Percentiles rank a stretch among this genome's conserved stretches.
These are phyloP conservation scores for Therioaphis trifolii DNA, from an alignment of 2,888 invertebrate genomes.

Conservation along the genomic window DNA sequence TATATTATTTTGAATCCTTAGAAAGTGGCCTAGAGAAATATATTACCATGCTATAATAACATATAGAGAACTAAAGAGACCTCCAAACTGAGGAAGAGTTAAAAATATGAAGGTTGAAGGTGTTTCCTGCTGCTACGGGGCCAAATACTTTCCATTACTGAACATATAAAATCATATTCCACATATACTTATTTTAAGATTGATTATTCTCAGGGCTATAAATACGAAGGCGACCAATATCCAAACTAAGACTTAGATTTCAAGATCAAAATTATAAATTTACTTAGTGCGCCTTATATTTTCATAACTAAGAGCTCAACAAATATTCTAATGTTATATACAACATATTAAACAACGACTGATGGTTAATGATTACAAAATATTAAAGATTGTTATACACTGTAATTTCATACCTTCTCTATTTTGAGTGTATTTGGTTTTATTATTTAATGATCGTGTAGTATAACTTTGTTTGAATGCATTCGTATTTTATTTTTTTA, in stretches of 20 bases:
- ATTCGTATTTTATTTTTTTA: too few relatives aligned
- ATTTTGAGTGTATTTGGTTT: not conserved
- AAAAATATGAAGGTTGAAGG: conserved; percentile 60
- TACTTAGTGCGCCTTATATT: not conserved
- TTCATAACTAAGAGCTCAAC: not conserved
- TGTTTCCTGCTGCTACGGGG: conserved; percentile 61
- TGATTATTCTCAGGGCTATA: conserved; percentile 58
- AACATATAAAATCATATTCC: conserved; percentile 29
- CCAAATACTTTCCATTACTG: conserved; percentile 54
- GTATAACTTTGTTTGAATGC: too few relatives aligned
- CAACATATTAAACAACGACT: not conserved
- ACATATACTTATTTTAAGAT: conserved; percentile 44
- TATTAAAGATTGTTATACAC: not conserved
- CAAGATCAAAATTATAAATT: not conserved
- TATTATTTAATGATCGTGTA: too few relatives aligned
- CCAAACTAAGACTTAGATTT: not conserved
- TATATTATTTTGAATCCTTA: conserved; percentile 45
- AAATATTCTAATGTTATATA: not conserved
- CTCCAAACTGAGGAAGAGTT: conserved; percentile 61
- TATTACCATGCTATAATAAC: conserved; percentile 51
- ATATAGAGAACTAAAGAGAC: conserved; percentile 53
- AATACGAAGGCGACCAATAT: conserved; percentile 44
- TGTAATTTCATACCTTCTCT: not conserved
- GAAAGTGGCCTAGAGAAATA: conserved; percentile 51
- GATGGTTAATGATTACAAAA: not conserved